Base-by-base conservation (phyloP, 2,797 vertebrate genomes). In the Pantherophis vulpinus region DNA sequence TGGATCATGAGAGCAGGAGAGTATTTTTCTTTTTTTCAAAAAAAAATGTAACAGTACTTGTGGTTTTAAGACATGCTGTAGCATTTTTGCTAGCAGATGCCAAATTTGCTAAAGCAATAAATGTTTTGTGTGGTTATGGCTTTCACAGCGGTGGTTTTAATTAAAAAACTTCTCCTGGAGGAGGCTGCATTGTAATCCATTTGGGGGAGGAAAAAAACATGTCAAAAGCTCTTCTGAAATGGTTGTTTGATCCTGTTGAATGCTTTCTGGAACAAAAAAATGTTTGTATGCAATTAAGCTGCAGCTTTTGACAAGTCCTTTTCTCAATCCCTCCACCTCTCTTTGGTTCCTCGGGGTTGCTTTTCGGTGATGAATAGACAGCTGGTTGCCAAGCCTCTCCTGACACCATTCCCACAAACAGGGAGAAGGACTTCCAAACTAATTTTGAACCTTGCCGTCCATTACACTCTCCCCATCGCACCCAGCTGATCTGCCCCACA, bases 71-170 rank as follows among this genome's bases (percentile, higher is more conserved):
- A 47, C 79, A 83, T 6, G 79, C 79, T 83, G 25, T 47, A 83
- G 23, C 25, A 47, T 25, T 47, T 0, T 91, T 90, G 1, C 1
- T 0, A 14, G 63, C 0, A 0, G 91, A 18, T 86, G 32, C 94
- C 95, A 91, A 93, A 93, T 95, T 97, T 97, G 42, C 58, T 54
- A 61, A 59, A 87, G 10, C 37, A 86, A 27, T 83, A 12, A 27
- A 25, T 11, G 23, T 91, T 91, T 51, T n/a, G 25, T 11, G 6
- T 37, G 3, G 37, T 51, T 32, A 16, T n/a, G 14, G 56, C 32
- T 87, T 61, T 60, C 51, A 23, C 12, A 51, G 87, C 87, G 5
- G 29, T 13, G 47, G 29, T n/a, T 90, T 66, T 90, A 54, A 54
- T n/a, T 66, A 14, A 91, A 70, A 9, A 70, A 1, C 29, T 0